Conservation (phyloP, 2,888 invertebrate species). For the Argynnis bischoffii region DNA sequence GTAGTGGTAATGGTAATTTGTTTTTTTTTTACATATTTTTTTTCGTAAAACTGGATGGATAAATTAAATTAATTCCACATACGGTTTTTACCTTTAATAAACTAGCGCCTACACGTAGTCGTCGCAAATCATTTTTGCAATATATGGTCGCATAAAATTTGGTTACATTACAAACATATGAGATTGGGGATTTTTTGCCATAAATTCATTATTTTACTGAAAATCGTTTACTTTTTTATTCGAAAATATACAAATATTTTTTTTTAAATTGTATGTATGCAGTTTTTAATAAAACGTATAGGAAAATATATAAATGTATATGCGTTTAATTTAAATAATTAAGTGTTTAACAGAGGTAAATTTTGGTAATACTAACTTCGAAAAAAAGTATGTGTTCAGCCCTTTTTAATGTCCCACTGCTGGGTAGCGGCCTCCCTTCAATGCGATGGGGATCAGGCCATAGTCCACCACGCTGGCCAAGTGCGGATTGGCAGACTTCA, state of each 20-base stretch:
- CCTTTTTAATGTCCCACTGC: too few relatives aligned
- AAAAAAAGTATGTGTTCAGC: too few relatives aligned
- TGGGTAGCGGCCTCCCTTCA: too few relatives aligned
- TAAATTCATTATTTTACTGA: slow-evolving; percentile 14
- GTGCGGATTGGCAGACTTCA: too few relatives aligned
- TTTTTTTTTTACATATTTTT: slow-evolving; percentile 29
- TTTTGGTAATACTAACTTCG: too few relatives aligned
- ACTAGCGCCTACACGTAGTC: slow-evolving; percentile 12
- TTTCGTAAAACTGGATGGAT: slow-evolving; percentile 30
- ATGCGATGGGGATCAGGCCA: too few relatives aligned
- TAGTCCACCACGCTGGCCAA: too few relatives aligned
- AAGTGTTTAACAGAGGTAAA: too few relatives aligned
- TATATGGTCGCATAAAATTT: slow-evolving; percentile 22
- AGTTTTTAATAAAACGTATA: too few relatives aligned
- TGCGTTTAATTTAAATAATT: too few relatives aligned
- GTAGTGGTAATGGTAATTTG: neutral
- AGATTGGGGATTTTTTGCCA: slow-evolving; percentile 15
- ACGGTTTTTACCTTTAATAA: slow-evolving; percentile 32
- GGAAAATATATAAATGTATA: too few relatives aligned
- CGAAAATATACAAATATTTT: slow-evolving; percentile 1
- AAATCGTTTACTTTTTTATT: neutral
- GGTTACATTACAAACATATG: slow-evolving; percentile 17
- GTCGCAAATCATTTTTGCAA: slow-evolving; percentile 10
- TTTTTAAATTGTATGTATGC: neutral
- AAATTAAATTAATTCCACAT: slow-evolving; percentile 38